Evolutionary conservation across 2,888 invertebrate species (phyloP), one percentile per base, ranked within the genome.

Genomic region (Hypselothyrea guttata): DNA sequence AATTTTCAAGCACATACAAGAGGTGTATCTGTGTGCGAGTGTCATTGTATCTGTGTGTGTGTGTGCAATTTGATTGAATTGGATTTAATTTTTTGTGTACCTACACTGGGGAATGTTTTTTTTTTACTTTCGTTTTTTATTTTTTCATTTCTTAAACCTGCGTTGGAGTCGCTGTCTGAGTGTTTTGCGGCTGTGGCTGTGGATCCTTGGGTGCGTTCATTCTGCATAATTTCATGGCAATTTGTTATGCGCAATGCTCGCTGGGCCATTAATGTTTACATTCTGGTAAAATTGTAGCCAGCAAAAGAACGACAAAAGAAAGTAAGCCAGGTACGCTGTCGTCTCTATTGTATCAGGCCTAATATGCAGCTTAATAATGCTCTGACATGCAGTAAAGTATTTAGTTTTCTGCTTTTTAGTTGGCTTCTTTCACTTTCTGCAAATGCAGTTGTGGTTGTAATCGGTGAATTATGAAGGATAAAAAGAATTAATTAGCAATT

Each of bases 41-140:
- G 37, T 16, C 13, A 13, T 28, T 16, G 13, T 7, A 16, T 33
- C 7, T 48, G 18, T 13, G 18, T 35, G 35, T 28, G 22, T 45
- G 16, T 45, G 56, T 27, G 54, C 52, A 68, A 55, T 68, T 66
- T 68, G 69, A 67, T 67, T 67, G 67, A 67, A 68, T 67, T 53
- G 45, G 48, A 61, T 68, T 56, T 28, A 68, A 62, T 67, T 68
- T 66, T 41, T 33, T 40, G 7, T 18, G 16, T 33, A 42, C 22
- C 22, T 22, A 5, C 22, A n/a, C n/a, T n/a, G n/a, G n/a, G n/a
- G n/a, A n/a, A n/a, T n/a, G n/a, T n/a, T n/a, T n/a, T n/a, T n/a
- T n/a, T n/a, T n/a, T n/a, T n/a, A n/a, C n/a, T n/a, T n/a, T n/a
- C n/a, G n/a, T n/a, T n/a, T n/a, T n/a, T n/a, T n/a, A n/a, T n/a